Percentiles rank a stretch among this genome's conserved stretches.
These are phyloP conservation scores for Coptodon rendalli DNA, from an alignment of 2,113 vertebrate species.

Conservation along the genomic window DNA sequence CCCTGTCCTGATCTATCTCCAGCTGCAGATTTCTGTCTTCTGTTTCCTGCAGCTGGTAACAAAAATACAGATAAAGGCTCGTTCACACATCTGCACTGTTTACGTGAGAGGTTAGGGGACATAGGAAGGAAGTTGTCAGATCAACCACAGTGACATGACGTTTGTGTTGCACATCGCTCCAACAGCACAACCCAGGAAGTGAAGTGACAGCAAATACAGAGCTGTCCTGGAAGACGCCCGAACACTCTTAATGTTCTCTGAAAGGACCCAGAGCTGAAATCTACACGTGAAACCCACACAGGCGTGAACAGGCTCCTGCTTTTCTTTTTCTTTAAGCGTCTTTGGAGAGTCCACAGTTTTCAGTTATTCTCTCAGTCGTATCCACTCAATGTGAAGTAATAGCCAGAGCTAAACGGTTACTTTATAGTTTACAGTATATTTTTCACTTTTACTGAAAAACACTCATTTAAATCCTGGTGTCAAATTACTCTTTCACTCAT, in stretches of 20 bases:
- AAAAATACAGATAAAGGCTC: slow-evolving; percentile 12
- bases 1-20: not conserved
- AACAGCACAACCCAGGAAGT: slow-evolving; percentile 16
- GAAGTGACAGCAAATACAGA: not conserved
- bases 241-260: not conserved
- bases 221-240: not conserved
- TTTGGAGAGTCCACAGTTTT: not conserved
- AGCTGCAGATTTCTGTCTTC: not conserved
- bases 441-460: not conserved
- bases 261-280: not conserved
- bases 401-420: not conserved
- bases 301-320: not conserved
- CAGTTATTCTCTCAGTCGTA: not conserved
- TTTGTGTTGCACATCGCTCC: not conserved
- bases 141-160: slow-evolving; percentile 29
- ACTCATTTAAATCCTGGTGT: not conserved
- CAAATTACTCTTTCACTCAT: not conserved
- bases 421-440: no score
- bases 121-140: slow-evolving; percentile 54
- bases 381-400: not conserved
- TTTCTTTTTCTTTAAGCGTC: no score
- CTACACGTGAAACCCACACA: not conserved
- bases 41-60: slow-evolving; percentile 17
- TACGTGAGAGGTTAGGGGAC: not conserved
- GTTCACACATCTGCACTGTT: not conserved